Evolutionary conservation across 2,888 invertebrate genomes (phyloP), one percentile per base, ranked within the genome.

Genomic region (Hirtodrosophila alboralis): DNA sequence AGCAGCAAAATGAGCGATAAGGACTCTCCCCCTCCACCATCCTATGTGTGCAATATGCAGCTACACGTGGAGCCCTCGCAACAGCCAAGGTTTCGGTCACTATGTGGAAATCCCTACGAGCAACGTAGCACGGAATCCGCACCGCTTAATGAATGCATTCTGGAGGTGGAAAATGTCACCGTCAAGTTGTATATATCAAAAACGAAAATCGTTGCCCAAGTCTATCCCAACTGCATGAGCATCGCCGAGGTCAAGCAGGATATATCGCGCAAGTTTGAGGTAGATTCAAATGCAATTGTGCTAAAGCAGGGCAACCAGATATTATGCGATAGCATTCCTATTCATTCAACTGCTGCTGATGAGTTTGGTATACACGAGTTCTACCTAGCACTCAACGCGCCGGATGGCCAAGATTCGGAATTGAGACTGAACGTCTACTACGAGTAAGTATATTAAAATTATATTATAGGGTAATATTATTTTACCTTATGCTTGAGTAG

Each of bases 231-330:
- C 61, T 84, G 84, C 33, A 91, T 92, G 87, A 92, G 91, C 58
- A 89, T 94, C 40, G 91, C 90, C 47, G 93, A 93, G 76, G 91
- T 94, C 33, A 94, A 93, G 86, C 91, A 92, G 71, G 93, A 93
- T 74, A 90, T 94, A 33, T 92, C 91, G 1, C 92, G 92, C 1
- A 91, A 93, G 33, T 93, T 94, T 79, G 91, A 92, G 85, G 90
- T 93, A 1, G 91, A 92, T 10, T 90, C 91, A 0, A 90, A 92
- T 9, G 89, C 91, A 33, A 86, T 94, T 31, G 88, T 91, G 0
- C 69, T 94, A 2, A 88, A 91, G 36, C 91, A 93, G 87, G 88
- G 89, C 38, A 92, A 92, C 3, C 88, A 85, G 8, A 88, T 90
- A 18, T 53, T 90, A 0, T 68, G 89, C 4, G 72, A 89, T 45